Conservation (phyloP, 1,140 invertebrate species). For the Aphaenogaster rudis region DNA sequence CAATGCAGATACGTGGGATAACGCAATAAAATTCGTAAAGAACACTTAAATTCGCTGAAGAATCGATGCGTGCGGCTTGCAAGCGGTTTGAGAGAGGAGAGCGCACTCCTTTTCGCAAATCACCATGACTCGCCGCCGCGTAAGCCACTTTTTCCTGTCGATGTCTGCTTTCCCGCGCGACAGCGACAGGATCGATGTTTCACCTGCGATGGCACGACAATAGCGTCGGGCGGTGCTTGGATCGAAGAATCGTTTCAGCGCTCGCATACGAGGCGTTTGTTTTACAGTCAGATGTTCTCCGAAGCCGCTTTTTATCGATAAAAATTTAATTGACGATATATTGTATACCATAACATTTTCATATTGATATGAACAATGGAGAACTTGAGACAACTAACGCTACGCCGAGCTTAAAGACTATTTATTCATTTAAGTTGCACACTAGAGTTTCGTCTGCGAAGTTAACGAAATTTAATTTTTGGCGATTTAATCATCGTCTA, state of each 20-base stretch:
- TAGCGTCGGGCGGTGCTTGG: neutral
- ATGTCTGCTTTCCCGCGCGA: slow-evolving; percentile 17
- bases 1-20: neutral
- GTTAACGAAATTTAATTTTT: neutral
- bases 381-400: neutral
- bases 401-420: neutral
- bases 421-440: neutral
- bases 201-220: slow-evolving; percentile 29
- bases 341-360: neutral
- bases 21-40: slow-evolving; percentile 1
- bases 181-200: slow-evolving; percentile 30
- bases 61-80: neutral
- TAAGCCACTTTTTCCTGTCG: slow-evolving; percentile 20
- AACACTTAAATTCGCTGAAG: neutral
- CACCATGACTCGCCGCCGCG: slow-evolving; percentile 19
- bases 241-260: slow-evolving; percentile 11
- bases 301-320: neutral
- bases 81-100: neutral
- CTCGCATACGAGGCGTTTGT: neutral
- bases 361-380: neutral
- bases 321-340: slow-evolving; percentile 8
- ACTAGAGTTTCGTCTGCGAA: neutral
- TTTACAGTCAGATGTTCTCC: too few species aligned
- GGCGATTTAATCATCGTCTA: neutral
- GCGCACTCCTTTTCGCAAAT: slow-evolving; percentile 21